Evolutionary conservation across 2,888 invertebrate genomes (phyloP), one percentile per base, ranked within the genome.

Genomic region (Athalia rosae): DNA sequence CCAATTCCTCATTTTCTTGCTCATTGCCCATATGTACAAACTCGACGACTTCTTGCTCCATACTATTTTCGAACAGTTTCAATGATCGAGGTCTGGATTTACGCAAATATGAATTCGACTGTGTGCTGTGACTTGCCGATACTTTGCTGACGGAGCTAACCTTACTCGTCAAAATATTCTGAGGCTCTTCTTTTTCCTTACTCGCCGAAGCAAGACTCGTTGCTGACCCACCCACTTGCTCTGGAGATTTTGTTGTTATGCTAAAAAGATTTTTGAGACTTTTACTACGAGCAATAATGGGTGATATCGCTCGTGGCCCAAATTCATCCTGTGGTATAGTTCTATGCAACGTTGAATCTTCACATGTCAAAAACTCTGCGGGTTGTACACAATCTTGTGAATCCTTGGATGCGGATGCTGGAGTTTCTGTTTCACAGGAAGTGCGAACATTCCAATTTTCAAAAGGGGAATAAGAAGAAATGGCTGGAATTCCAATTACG

Each of bases 401-500:
- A 28, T 28, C 28, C 28, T 28, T 2, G 28, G 28, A 28, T 28
- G 28, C 2, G 28, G 28, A 28, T 28, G 28, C 2, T 28, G 28
- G 28, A 28, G 28, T 28, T 28, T 28, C 28, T 28, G 2, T 28
- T 28, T 28, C 28, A 28, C 28, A 2, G 2, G 28, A 28, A 28
- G 28, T 1, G 1, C 28, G 28, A 28, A 28, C 0, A 28, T 28
- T 28, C 28, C 28, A 28, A 28, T 28, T 28, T 28, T 28, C 28
- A 28, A 28, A 28, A 28, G 28, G 28, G 0, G 28, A 28, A 28
- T 28, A n/a, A n/a, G n/a, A 28, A 28, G 28, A 86, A 15, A 87
- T 84, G 0, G 82, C 82, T 0, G 85, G 83, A 63, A 86, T 77
- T 3, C 89, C 89, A 47, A 89, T 89, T 77, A 89, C 85, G 74